Evolutionary conservation across 2,888 invertebrate species (phyloP).

Genomic region (Rhogogaster chlorosoma): DNA sequence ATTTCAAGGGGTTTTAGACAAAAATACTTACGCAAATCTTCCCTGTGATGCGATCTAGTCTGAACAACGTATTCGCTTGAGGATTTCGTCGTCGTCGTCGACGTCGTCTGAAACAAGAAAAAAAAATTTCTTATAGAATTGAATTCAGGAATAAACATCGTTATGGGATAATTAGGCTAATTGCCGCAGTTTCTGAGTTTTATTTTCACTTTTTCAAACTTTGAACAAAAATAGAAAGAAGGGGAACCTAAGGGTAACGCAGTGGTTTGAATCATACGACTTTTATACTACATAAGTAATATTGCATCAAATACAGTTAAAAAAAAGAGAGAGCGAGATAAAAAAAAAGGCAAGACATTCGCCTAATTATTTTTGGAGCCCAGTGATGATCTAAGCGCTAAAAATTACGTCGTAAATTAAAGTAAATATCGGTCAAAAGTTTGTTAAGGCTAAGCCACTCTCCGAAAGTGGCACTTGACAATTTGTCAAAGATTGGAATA

Average conservation of each 20-base stretch:
- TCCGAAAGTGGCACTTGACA: slow-evolving; percentile 4
- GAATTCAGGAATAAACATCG: background rate
- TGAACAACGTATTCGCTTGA: slow-evolving; percentile 5
- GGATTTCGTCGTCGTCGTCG: slow-evolving; percentile 7
- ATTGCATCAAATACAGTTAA: background rate
- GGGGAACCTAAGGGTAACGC: background rate
- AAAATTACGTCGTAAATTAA: background rate
- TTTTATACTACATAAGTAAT: background rate
- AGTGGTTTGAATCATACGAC: background rate
- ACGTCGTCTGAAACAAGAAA: slow-evolving; percentile 62
- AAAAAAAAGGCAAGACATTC: background rate
- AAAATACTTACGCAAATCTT: slow-evolving; percentile 71
- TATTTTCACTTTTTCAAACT: background rate
- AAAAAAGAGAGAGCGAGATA: background rate
- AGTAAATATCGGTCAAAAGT: slow-evolving; percentile 41
- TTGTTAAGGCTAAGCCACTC: background rate
- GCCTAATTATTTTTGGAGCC: slow-evolving; percentile 3
- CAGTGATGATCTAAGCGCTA: slow-evolving; percentile 22
- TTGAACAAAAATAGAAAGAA: background rate
- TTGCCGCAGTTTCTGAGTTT: background rate
- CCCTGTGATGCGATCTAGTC: slow-evolving; percentile 64
- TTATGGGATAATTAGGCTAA: background rate
- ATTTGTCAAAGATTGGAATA: background rate
- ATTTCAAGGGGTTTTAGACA: background rate
- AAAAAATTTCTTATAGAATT: background rate